Percentiles rank a stretch among this genome's conserved stretches.
Conservation (phyloP, 2,888 invertebrate genomes). For the Helleia helle region DNA sequence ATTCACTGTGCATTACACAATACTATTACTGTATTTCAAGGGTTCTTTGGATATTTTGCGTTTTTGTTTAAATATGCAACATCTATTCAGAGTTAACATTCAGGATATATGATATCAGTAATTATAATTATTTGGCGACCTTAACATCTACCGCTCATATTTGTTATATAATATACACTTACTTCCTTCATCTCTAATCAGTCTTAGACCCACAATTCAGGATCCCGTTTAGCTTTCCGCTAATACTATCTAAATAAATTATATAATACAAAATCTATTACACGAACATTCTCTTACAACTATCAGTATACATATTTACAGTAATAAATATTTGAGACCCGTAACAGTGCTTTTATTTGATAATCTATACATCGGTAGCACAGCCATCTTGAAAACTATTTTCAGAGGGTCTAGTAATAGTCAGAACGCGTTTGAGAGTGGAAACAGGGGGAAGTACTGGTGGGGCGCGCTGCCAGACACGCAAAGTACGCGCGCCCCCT, state of each 20-base stretch:
- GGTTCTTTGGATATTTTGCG: constrained; percentile 31
- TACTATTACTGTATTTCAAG: constrained; percentile 25
- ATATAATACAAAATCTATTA: constrained; percentile 72
- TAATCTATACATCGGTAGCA: constrained; percentile 87
- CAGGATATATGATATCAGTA: constrained; percentile 42
- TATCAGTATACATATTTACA: constrained; percentile 26
- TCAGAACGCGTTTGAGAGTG: constrained; percentile 87
- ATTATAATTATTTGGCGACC: constrained; percentile 69
- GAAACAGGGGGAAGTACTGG: constrained; percentile 90
- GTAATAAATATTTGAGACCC: constrained; percentile 25
- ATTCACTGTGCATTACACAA: constrained; percentile 47
- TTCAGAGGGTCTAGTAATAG: constrained; percentile 89
- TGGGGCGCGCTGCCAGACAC: constrained; percentile 91
- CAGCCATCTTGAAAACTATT: constrained; percentile 95
- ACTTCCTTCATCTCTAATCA: constrained; percentile 67
- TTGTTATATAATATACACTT: constrained; percentile 63
- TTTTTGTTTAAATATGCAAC: constrained; percentile 37
- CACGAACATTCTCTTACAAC: constrained; percentile 41
- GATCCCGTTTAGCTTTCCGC: constrained; percentile 67
- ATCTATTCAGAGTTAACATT: constrained; percentile 56
- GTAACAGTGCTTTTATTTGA: constrained; percentile 16
- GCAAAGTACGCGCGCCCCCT: constrained; percentile 81
- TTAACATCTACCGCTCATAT: constrained; percentile 62
- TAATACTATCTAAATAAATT: constrained; percentile 64
- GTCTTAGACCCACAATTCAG: constrained; percentile 62